Percentiles rank a stretch among this genome's conserved stretches.
Evolutionary conservation across 2,888 invertebrate genomes (phyloP).

Genomic region (Drosophila parthenogenetica): DNA sequence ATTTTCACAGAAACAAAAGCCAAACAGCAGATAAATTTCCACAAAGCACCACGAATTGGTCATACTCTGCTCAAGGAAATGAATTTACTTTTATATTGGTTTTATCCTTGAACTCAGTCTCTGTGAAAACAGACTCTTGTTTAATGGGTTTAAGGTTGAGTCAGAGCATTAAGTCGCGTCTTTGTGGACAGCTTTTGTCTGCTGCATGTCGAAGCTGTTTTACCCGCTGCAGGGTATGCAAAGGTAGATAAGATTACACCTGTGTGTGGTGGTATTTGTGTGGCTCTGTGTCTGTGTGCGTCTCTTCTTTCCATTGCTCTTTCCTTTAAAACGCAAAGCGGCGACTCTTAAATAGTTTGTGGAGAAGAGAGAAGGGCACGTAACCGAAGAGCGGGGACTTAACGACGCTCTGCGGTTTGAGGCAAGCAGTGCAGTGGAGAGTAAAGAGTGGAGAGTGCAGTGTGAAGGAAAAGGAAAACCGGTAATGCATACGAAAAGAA

Average conservation of each 20-base stretch:
- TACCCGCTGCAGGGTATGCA: slow-evolving; percentile 31
- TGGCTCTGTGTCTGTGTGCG: slow-evolving; percentile 11
- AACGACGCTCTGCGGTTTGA: slow-evolving; percentile 1
- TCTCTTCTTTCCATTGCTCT: slow-evolving; percentile 45
- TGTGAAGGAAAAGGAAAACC: slow-evolving; percentile 55
- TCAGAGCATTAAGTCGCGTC: slow-evolving; percentile 4
- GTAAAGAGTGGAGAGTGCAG: not conserved
- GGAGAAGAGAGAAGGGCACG: slow-evolving; percentile 10
- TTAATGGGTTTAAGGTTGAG: slow-evolving; percentile 8
- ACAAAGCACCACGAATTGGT: not conserved
- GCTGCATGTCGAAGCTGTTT: slow-evolving; percentile 30
- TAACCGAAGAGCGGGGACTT: slow-evolving; percentile 19
- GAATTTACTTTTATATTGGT: not conserved
- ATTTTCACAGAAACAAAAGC: slow-evolving; percentile 44
- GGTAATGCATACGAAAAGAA: slow-evolving; percentile 80
- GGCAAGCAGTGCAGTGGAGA: not conserved
- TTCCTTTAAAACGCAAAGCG: slow-evolving; percentile 40
- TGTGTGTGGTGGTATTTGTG: slow-evolving; percentile 43
- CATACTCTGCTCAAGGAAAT: slow-evolving; percentile 11
- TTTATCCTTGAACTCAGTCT: slow-evolving; percentile 15
- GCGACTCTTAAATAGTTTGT: slow-evolving; percentile 25
- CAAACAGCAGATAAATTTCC: not conserved
- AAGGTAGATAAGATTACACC: slow-evolving; percentile 69
- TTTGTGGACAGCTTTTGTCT: slow-evolving; percentile 19
- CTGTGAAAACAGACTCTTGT: slow-evolving; percentile 8